A percentile compares a stretch with the other conserved stretches of the same genome.
Conservation (phyloP, 1,140 invertebrate genomes). For the Wasmannia auropunctata region DNA sequence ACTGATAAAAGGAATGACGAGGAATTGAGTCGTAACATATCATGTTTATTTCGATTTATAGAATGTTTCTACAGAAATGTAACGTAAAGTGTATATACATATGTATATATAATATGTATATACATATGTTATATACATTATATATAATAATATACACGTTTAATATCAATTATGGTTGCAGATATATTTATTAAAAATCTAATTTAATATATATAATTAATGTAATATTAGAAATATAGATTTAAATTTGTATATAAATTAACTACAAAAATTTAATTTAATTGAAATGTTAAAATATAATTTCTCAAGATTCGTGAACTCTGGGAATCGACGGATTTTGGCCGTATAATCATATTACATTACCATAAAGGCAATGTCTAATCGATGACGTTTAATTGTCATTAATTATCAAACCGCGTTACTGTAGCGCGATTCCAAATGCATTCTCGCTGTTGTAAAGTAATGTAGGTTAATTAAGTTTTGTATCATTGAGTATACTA, state of each 20-base stretch:
- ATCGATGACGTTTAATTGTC: slow-evolving; percentile 36
- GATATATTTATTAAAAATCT: not conserved
- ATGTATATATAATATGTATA: not conserved
- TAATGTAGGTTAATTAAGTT: slow-evolving; percentile 41
- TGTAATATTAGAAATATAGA: not conserved
- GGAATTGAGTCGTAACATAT: not conserved
- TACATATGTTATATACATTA: not conserved
- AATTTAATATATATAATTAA: not conserved
- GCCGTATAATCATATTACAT: slow-evolving; percentile 15
- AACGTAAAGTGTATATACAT: not conserved
- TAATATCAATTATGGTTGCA: not conserved
- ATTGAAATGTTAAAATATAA: slow-evolving; percentile 1
- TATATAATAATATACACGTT: not conserved
- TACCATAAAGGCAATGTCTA: slow-evolving; percentile 13
- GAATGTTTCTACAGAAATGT: not conserved
- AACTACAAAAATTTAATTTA: not conserved
- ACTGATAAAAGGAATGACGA: not conserved
- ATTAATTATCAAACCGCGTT: slow-evolving; percentile 13
- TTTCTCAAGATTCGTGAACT: not conserved
- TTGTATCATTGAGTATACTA: slow-evolving; percentile 30
- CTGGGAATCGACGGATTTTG: slow-evolving; percentile 29
- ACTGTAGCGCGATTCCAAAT: not conserved
- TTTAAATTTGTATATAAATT: slow-evolving; percentile 20
- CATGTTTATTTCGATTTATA: not conserved
- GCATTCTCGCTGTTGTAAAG: slow-evolving; percentile 17